Base-by-base conservation (phyloP, 2,888 invertebrate genomes). In the Platerodrilus igneus region DNA sequence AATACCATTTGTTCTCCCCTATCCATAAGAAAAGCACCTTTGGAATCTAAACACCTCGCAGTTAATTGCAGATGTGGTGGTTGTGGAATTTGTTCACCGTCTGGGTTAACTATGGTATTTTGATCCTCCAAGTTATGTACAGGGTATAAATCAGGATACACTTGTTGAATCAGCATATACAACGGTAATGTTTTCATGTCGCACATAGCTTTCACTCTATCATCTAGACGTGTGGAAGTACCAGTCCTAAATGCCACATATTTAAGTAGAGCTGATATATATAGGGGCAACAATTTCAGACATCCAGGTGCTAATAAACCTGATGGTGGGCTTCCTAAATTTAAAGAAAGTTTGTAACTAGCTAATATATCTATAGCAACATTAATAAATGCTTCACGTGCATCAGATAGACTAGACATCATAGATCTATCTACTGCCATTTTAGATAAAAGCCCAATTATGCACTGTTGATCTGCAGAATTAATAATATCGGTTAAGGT, bases 361-460 rank as follows among this genome's bases (percentile, higher is more conserved):
- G 81, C 78, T 31, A 92, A 68, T 47, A 89, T 84, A 73, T 99
- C 99, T 41, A 93, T 81, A 1, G 87, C 91, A 14, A 92, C 94
- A 71, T 95, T 97, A 53, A 94, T 86, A 37, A 99, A 80, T 7
- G 97, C 99, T 66, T 99, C 99, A 23, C 95, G 77, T 1, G 97
- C 96, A 68, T 99, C 97, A 4, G 84, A 75, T 62, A 97, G 72
- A 30, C 86, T 91, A 15, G 91, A 84, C 23, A 85, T 77, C 57
- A 86, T 74, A 46, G 90, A 88, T 26, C 94, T 78, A 68, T 99
- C 97, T 43, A 93, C 95, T 46, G 95, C 96, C 95, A 99, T 97
- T 78, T 97, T 97, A 14, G 91, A 81, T 16, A 99, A 74, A 46
- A 99, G 69, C 35, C 92, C 92, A 35, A 92, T 76, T 51, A 97